Conservation (phyloP, 2,888 invertebrate species). For the Homarus gammarus region DNA sequence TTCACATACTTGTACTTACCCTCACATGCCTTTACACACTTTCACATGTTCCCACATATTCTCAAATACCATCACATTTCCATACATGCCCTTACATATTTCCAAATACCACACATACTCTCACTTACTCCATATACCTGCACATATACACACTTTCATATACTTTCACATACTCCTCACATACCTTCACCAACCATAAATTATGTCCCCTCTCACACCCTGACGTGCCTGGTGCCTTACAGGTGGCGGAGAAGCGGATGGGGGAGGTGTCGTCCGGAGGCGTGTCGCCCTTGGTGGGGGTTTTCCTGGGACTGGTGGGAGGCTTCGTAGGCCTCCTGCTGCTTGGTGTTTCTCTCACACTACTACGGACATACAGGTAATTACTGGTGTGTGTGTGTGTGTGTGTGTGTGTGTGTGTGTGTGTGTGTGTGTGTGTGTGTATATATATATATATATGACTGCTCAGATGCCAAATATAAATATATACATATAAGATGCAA, state of each 20-base stretch:
- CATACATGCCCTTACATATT: background rate
- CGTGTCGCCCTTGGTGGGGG: constrained; percentile 66
- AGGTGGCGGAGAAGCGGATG: constrained; percentile 73
- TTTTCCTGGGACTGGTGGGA: constrained; percentile 68
- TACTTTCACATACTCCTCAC: background rate
- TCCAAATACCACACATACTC: too few relatives aligned
- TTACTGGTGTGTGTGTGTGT: background rate
- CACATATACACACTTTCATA: too few relatives aligned
- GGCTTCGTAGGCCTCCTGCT: constrained; percentile 64
- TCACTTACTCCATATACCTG: background rate
- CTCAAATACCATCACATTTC: background rate
- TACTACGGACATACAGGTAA: constrained; percentile 41
- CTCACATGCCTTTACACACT: background rate
- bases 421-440: too few relatives aligned
- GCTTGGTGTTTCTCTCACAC: constrained; percentile 43
- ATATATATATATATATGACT: background rate
- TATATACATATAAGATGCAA: background rate
- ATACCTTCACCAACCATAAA: background rate
- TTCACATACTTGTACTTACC: background rate
- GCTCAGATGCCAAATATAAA: background rate
- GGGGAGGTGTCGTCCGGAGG: constrained; percentile 51
- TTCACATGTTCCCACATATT: background rate
- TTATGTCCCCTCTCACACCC: background rate
- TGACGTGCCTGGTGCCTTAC: background rate
- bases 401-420: background rate